Evolutionary conservation across 2,113 vertebrate genomes (phyloP).

Genomic region (Ancistrus triradiatus): DNA sequence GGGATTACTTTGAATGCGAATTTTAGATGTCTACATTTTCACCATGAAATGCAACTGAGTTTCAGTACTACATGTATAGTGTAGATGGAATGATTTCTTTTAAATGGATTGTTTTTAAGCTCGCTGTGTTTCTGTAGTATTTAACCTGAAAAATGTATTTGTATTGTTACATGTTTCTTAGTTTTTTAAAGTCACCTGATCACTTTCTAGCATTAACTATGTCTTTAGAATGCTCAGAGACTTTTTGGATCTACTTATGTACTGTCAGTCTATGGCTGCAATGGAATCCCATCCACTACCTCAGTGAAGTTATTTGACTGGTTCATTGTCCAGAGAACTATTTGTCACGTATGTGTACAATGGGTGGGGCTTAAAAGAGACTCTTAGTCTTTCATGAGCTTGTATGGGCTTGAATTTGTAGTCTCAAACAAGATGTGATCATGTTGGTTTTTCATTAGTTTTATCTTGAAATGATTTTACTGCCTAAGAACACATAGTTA

Average conservation of each 20-base stretch:
- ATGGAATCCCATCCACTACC: slow-evolving; percentile 54
- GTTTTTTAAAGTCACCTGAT: slow-evolving; percentile 25
- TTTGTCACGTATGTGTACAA: slow-evolving; percentile 30
- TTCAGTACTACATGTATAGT: not conserved
- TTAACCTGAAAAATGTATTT: slow-evolving; percentile 8
- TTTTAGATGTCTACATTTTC: slow-evolving; percentile 43
- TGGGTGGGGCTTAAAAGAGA: slow-evolving; percentile 9
- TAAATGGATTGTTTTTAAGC: not conserved
- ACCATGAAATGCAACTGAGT: slow-evolving; percentile 2
- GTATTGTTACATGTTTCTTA: slow-evolving; percentile 12
- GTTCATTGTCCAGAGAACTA: slow-evolving; percentile 42
- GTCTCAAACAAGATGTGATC: not conserved
- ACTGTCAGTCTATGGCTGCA: slow-evolving; percentile 38
- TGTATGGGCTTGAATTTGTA: not conserved
- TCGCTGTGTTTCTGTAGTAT: slow-evolving; percentile 12
- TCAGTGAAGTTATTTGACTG: slow-evolving; percentile 48
- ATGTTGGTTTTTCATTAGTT: not conserved
- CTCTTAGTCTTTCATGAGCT: slow-evolving; percentile 32
- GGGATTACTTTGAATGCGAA: slow-evolving; percentile 93
- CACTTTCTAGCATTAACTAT: not conserved
- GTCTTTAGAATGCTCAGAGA: slow-evolving; percentile 45
- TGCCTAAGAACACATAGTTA: too few relatives aligned
- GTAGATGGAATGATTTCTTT: not conserved
- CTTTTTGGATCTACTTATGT: slow-evolving; percentile 37
- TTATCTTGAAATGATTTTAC: not conserved